Evolutionary conservation across 2,113 vertebrate species (phyloP).

Genomic region (Scalopus aquaticus): DNA sequence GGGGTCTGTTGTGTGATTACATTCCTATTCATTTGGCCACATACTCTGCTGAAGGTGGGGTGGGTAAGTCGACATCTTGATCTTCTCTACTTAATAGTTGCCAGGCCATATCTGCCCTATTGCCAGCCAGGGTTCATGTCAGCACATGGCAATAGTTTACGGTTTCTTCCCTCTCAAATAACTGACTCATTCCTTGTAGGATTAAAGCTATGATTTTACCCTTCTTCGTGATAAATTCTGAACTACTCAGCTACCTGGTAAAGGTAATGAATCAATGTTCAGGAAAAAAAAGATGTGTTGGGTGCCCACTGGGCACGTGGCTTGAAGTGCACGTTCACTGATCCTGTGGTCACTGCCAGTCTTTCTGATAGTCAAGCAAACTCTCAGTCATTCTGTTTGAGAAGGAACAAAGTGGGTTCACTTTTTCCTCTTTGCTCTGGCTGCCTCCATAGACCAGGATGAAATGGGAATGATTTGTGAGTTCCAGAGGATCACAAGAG

Average conservation of each 20-base stretch:
- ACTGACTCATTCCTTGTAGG: neutral
- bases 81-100: neutral
- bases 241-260: slow-evolving; percentile 54
- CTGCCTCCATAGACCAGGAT: neutral
- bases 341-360: neutral
- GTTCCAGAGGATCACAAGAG: slow-evolving; percentile 69
- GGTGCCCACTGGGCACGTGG: too few species aligned
- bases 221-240: slow-evolving; percentile 18
- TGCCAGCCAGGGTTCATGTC: neutral
- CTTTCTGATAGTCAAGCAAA: neutral
- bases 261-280: slow-evolving; percentile 60
- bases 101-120: neutral
- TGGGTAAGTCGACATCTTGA: neutral
- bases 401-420: neutral
- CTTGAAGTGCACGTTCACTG: neutral
- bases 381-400: neutral
- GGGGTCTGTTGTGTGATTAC: neutral
- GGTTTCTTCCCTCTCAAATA: neutral
- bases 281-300: slow-evolving; percentile 3
- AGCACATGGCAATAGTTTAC: neutral
- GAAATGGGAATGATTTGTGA: slow-evolving; percentile 27
- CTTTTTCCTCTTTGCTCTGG: slow-evolving; percentile 18
- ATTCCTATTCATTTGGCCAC: neutral
- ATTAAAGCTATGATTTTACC: slow-evolving; percentile 46
- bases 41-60: neutral